A percentile compares a stretch with the other conserved stretches of the same genome.
These are phyloP conservation scores for Mizuhopecten yessoensis DNA, from an alignment of 1,140 invertebrate genomes.

Conservation along the genomic window DNA sequence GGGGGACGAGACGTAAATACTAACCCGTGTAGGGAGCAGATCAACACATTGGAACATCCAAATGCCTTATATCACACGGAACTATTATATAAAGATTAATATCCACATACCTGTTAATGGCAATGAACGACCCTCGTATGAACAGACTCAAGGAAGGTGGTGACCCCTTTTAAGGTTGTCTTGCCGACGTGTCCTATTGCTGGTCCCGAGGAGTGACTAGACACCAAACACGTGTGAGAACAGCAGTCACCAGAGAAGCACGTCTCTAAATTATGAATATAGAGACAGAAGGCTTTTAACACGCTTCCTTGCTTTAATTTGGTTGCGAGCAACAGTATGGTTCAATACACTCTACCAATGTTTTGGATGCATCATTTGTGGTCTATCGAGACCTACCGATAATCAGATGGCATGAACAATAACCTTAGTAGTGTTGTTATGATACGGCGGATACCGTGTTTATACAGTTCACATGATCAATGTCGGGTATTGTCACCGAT, in stretches of 20 bases:
- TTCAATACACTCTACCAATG: background rate
- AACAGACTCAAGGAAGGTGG: background rate
- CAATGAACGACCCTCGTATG: background rate
- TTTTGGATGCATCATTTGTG: background rate
- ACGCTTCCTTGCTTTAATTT: constrained; percentile 11
- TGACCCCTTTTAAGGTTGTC: background rate
- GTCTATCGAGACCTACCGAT: background rate
- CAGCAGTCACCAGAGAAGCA: background rate
- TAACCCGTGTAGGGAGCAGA: too few relatives aligned
- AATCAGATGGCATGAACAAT: background rate
- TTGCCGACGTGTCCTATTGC: background rate
- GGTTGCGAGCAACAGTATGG: constrained; percentile 24
- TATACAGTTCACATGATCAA: background rate
- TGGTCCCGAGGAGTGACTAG: background rate
- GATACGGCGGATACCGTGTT: background rate
- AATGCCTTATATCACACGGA: too few relatives aligned
- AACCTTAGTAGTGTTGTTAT: background rate
- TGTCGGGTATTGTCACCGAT: background rate
- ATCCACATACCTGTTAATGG: background rate
- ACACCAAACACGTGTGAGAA: background rate
- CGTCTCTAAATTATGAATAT: constrained; percentile 37
- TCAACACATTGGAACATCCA: too few relatives aligned
- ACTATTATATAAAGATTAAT: too few relatives aligned
- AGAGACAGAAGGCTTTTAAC: constrained; percentile 1
- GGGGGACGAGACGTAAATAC: too few relatives aligned